Percentiles rank a stretch among this genome's conserved stretches.
phyloP scores from a whole-genome alignment of 2,888 invertebrate genomes.

The Caenorhabditis sp. region DNA sequence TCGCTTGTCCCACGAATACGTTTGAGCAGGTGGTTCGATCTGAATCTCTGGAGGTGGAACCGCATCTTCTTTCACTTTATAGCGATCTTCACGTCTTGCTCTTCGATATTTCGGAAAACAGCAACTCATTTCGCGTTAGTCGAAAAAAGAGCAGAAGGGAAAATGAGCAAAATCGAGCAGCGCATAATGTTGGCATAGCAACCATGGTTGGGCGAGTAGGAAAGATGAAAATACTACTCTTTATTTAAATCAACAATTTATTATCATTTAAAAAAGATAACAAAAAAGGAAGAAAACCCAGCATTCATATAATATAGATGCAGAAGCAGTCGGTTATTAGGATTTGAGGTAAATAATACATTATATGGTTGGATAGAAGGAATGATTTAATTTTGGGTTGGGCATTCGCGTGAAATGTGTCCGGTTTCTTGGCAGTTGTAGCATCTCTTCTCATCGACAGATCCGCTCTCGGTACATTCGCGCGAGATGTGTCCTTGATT shows the following conservation, averaged over 20 bases:
- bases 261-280: constrained; percentile 18
- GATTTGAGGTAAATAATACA: constrained; percentile 20
- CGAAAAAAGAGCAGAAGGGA: not conserved
- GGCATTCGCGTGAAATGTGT: constrained; percentile 65
- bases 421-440: constrained; percentile 80
- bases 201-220: constrained; percentile 5
- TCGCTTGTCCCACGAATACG: constrained; percentile 32
- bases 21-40: not conserved
- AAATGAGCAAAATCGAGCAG: constrained; percentile 8
- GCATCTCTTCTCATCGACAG: constrained; percentile 78
- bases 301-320: constrained; percentile 36
- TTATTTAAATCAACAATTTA: constrained; percentile 4
- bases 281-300: constrained; percentile 18
- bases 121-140: constrained; percentile 27
- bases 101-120: constrained; percentile 33
- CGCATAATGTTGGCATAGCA: constrained; percentile 20
- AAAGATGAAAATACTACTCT: not conserved
- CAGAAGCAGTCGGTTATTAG: constrained; percentile 22
- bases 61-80: constrained; percentile 35
- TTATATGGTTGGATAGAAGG: constrained; percentile 15
- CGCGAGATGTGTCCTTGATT: constrained; percentile 63
- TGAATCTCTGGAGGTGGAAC: not conserved
- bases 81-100: constrained; percentile 38
- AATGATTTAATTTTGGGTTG: constrained; percentile 36
- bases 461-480: constrained; percentile 60